A percentile compares a stretch with the other conserved stretches of the same genome.
These are phyloP conservation scores for Mystacides longicornis DNA, from an alignment of 2,888 invertebrate genomes.

Conservation along the genomic window DNA sequence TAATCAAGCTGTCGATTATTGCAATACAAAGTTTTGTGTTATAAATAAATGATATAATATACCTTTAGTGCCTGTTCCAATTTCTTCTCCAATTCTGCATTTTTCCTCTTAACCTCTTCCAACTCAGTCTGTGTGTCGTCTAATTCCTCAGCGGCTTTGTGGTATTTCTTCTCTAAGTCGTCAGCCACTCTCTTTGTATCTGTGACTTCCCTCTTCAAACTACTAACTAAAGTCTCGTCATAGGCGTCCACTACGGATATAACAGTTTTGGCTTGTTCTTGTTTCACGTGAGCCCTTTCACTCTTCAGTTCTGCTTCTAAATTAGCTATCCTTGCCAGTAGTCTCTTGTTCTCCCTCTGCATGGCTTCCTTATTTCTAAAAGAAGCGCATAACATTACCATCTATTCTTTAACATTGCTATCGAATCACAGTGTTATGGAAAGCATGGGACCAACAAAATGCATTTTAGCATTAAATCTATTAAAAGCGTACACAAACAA, in stretches of 20 bases:
- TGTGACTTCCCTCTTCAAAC: conserved; percentile 66
- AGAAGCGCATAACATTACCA: neutral
- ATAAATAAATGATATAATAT: conserved; percentile 28
- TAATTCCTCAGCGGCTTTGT: conserved; percentile 66
- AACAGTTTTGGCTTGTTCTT: conserved; percentile 47
- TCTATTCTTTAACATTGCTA: no score
- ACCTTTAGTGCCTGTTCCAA: conserved; percentile 60
- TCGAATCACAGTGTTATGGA: no score
- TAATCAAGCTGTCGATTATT: no score
- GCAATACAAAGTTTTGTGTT: no score
- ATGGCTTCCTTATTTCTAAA: conserved; percentile 73
- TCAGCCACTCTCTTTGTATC: conserved; percentile 72
- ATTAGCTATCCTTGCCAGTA: conserved; percentile 69
- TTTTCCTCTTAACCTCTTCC: conserved; percentile 73
- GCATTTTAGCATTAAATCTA: no score
- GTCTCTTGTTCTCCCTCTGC: conserved; percentile 77
- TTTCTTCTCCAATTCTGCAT: conserved; percentile 69
- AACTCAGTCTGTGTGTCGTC: conserved; percentile 67
- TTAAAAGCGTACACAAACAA: no score
- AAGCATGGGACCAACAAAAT: no score
- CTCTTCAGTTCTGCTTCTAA: conserved; percentile 76
- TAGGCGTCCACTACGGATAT: conserved; percentile 50
- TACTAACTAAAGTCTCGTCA: conserved; percentile 59
- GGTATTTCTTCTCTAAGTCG: conserved; percentile 72
- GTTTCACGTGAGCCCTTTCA: conserved; percentile 51